A percentile compares a stretch with the other conserved stretches of the same genome.
These are phyloP conservation scores for Camponotus vicinus DNA, from an alignment of 1,140 invertebrate species.

Conservation along the genomic window DNA sequence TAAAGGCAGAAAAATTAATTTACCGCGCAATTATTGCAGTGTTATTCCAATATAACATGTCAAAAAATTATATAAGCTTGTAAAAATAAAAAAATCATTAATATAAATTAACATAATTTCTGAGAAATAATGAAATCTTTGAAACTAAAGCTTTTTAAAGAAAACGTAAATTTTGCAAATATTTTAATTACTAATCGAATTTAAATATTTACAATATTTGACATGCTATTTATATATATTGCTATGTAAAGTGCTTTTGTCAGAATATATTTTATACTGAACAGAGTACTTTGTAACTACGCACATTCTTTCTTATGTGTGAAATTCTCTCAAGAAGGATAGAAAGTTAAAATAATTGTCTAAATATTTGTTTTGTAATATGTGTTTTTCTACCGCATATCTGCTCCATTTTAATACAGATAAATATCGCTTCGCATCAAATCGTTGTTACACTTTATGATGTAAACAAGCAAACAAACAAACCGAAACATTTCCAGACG, in stretches of 20 bases:
- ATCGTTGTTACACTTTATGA: background rate
- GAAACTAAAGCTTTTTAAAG: background rate
- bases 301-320: background rate
- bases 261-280: slow-evolving; percentile 1
- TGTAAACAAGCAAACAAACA: background rate
- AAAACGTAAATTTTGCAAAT: background rate
- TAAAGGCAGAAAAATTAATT: slow-evolving; percentile 11
- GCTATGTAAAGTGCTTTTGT: background rate
- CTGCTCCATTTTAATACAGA: background rate
- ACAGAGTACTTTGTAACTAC: background rate
- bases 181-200: background rate
- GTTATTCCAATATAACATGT: background rate
- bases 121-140: slow-evolving; percentile 5
- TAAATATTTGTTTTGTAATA: too few species aligned
- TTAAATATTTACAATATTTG: too few species aligned
- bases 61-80: background rate
- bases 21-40: background rate
- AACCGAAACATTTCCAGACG: slow-evolving; percentile 20
- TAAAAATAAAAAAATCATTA: background rate
- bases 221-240: background rate
- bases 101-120: background rate
- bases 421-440: background rate
- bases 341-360: background rate
- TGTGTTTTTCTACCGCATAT: background rate
- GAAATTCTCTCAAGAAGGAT: background rate